Evolutionary conservation across 64 coral and sea anemone genomes (phyloP).

Genomic region (Dendrophyllia cribrosa): DNA sequence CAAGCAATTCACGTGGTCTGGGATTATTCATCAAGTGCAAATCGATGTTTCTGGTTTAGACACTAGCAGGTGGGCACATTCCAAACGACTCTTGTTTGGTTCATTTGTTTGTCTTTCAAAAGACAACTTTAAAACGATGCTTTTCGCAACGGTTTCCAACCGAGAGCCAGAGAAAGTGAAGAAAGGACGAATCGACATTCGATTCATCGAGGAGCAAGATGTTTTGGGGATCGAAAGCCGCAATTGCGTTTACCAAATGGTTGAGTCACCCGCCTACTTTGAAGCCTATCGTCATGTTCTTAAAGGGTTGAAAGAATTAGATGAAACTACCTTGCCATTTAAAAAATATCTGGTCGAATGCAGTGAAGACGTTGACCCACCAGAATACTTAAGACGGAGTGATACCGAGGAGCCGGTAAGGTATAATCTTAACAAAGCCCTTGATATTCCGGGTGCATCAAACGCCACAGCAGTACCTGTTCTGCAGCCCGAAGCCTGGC

Average conservation of each 20-base stretch:
- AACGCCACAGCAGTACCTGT: constrained; percentile 23
- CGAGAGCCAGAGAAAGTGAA: constrained; percentile 27
- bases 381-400: constrained; percentile 19
- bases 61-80: constrained; percentile 37
- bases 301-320: constrained; percentile 50
- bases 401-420: neutral
- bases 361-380: constrained; percentile 25
- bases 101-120: constrained; percentile 79
- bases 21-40: constrained; percentile 54
- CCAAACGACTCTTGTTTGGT: constrained; percentile 43
- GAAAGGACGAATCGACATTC: neutral
- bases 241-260: constrained; percentile 21
- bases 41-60: constrained; percentile 60
- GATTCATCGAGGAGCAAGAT: constrained; percentile 37
- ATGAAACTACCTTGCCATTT: constrained; percentile 66
- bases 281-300: constrained; percentile 78
- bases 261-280: constrained; percentile 46
- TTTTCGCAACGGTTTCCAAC: constrained; percentile 76
- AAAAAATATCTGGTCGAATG: constrained; percentile 9
- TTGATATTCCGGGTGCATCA: neutral
- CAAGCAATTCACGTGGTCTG: constrained; percentile 60
- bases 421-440: constrained; percentile 50
- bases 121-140: constrained; percentile 72
- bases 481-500: constrained; percentile 57
- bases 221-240: constrained; percentile 33